phyloP scores from a whole-genome alignment of 2,888 invertebrate genomes.

The Dioctria linearis region DNA sequence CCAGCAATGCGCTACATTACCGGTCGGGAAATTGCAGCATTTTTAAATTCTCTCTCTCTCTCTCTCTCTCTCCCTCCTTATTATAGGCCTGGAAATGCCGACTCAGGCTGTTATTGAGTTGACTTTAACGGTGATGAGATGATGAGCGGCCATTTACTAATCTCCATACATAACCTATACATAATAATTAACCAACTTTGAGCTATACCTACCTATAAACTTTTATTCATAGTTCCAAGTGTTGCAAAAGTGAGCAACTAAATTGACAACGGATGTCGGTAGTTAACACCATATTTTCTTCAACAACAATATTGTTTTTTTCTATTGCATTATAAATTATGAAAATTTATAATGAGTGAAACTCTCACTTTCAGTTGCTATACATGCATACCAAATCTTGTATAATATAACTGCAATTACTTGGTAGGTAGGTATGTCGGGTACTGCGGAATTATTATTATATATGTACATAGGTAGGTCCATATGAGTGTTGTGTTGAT shows the following conservation, averaged over 20 bases:
- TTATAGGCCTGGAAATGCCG: not conserved
- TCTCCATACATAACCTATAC: too few species aligned
- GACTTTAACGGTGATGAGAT: not conserved
- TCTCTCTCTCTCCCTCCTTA: not conserved
- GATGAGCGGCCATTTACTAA: too few species aligned
- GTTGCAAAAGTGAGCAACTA: not conserved
- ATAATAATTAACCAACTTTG: too few species aligned
- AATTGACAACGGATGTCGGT: conserved; percentile 1
- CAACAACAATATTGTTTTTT: not conserved
- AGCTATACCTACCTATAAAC: too few species aligned
- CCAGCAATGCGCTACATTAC: not conserved
- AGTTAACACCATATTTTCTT: not conserved
- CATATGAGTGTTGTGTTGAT: too few species aligned
- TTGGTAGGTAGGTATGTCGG: too few species aligned
- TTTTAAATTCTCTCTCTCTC: too few species aligned
- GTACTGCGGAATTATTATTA: too few species aligned
- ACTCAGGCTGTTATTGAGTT: not conserved
- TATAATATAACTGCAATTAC: too few species aligned
- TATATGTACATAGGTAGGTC: too few species aligned
- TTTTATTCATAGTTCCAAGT: not conserved
- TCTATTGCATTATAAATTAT: conserved; percentile 21
- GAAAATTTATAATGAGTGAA: conserved; percentile 29
- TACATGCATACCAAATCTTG: too few species aligned
- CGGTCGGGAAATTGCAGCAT: not conserved
- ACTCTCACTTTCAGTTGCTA: conserved; percentile 13